Percentiles rank a stretch among this genome's conserved stretches.
These are phyloP conservation scores for Lithophane ornitopus DNA, from an alignment of 2,888 invertebrate genomes.

Conservation along the genomic window DNA sequence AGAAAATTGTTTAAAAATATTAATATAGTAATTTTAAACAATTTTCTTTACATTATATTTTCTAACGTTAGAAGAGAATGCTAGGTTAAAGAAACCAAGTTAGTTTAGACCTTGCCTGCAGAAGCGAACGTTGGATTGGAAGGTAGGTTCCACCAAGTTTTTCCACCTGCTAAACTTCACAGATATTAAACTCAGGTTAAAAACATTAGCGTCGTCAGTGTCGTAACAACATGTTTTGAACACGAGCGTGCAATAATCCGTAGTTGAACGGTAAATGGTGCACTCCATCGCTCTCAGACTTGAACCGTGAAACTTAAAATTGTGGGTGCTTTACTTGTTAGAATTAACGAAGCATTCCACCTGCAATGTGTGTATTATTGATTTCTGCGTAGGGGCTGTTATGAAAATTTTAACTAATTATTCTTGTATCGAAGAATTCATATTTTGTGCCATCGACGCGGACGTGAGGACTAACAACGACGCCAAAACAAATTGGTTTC, in stretches of 20 bases:
- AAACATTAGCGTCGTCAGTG: conserved; percentile 25
- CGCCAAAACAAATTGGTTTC: not conserved
- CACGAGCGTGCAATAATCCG: conserved; percentile 47
- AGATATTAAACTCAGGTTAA: conserved; percentile 33
- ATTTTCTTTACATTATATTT: not conserved
- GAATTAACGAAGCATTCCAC: conserved; percentile 20
- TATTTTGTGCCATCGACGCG: not conserved
- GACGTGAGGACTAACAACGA: not conserved
- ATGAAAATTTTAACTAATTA: not conserved
- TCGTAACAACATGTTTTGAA: conserved; percentile 38
- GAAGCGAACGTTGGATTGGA: conserved; percentile 16
- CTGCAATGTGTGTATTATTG: conserved; percentile 10
- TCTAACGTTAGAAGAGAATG: not conserved
- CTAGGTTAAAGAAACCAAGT: conserved; percentile 31
- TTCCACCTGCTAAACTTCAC: conserved; percentile 28
- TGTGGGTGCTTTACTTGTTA: conserved; percentile 25
- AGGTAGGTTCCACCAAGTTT: conserved; percentile 4
- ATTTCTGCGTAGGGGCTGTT: conserved; percentile 1
- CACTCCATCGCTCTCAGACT: conserved; percentile 30
- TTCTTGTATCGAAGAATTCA: not conserved
- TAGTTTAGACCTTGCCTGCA: not conserved
- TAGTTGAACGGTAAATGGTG: conserved; percentile 49
- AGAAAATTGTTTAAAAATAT: too few relatives aligned
- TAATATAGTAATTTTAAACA: too few relatives aligned
- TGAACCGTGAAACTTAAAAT: conserved; percentile 42